Evolutionary conservation across 2,113 vertebrate genomes (phyloP).

Genomic region (Balaeniceps rex): DNA sequence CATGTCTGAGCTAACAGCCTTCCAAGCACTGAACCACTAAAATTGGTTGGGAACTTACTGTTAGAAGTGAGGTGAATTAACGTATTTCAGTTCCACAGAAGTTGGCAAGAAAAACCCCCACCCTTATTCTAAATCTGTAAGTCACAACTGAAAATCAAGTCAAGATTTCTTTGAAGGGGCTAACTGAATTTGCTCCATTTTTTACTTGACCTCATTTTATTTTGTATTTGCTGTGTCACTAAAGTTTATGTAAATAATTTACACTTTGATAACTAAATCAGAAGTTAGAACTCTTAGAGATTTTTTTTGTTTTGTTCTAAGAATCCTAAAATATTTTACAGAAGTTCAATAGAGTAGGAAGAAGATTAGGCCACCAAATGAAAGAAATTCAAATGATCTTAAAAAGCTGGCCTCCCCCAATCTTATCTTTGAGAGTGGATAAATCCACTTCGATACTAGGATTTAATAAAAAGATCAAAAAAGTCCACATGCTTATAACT

Average conservation of each 20-base stretch:
- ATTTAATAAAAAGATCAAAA: constrained; percentile 25
- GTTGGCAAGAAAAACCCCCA: not conserved
- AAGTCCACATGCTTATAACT: not conserved
- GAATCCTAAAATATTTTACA: constrained; percentile 2
- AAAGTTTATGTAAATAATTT: not conserved
- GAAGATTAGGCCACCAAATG: constrained; percentile 2
- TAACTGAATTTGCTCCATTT: constrained; percentile 27
- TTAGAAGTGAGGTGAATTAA: not conserved
- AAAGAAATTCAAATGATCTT: constrained; percentile 38
- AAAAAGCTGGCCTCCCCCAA: not conserved
- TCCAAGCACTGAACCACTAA: not conserved
- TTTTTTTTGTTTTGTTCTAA: not conserved
- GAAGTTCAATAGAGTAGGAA: not conserved
- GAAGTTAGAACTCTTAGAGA: not conserved
- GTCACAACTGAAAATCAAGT: not conserved
- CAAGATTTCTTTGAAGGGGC: not conserved
- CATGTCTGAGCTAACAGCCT: not conserved
- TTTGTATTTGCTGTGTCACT: not conserved
- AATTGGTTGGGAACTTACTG: not conserved
- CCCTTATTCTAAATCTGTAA: not conserved
- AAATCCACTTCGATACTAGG: constrained; percentile 30
- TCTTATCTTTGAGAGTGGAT: not conserved
- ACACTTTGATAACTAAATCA: constrained; percentile 17
- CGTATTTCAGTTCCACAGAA: not conserved
- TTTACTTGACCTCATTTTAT: not conserved